Percentiles rank a stretch among this genome's conserved stretches.
These are phyloP conservation scores for Acyrthosiphon pisum DNA, from an alignment of 1,140 invertebrate species.

Conservation along the genomic window DNA sequence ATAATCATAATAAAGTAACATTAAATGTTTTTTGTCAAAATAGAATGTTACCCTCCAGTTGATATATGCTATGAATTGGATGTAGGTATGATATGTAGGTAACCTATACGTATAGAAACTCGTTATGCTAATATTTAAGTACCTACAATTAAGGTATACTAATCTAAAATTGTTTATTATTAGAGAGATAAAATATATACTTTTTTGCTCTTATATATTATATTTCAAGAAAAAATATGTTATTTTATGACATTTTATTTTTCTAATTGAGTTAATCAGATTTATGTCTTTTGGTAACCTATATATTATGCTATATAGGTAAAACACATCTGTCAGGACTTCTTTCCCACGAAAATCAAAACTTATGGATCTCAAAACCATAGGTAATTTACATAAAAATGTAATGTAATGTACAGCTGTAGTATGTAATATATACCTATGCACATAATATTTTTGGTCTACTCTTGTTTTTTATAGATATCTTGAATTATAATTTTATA, in stretches of 20 bases:
- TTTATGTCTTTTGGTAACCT: not conserved
- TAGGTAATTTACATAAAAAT: not conserved
- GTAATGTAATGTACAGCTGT: not conserved
- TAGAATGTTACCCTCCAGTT: not conserved
- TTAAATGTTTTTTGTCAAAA: constrained; percentile 9
- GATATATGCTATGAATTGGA: not conserved
- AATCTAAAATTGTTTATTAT: not conserved
- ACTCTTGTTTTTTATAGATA: not conserved
- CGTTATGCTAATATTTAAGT: not conserved
- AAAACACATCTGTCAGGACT: not conserved
- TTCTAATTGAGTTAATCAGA: not conserved
- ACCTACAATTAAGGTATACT: not conserved
- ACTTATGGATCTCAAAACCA: not conserved
- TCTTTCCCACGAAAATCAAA: not conserved
- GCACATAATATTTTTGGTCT: not conserved
- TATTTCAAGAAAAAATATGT: not conserved
- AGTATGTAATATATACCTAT: not conserved
- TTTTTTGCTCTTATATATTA: not conserved
- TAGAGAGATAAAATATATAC: not conserved
- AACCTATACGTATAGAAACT: not conserved
- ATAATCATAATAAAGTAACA: not conserved
- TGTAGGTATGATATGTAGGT: not conserved
- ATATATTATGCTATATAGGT: not conserved
- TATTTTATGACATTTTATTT: not conserved
- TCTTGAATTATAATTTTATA: not conserved